These are phyloP conservation scores for Papilio glaucus DNA, from an alignment of 1,140 invertebrate genomes.

Conservation along the genomic window DNA sequence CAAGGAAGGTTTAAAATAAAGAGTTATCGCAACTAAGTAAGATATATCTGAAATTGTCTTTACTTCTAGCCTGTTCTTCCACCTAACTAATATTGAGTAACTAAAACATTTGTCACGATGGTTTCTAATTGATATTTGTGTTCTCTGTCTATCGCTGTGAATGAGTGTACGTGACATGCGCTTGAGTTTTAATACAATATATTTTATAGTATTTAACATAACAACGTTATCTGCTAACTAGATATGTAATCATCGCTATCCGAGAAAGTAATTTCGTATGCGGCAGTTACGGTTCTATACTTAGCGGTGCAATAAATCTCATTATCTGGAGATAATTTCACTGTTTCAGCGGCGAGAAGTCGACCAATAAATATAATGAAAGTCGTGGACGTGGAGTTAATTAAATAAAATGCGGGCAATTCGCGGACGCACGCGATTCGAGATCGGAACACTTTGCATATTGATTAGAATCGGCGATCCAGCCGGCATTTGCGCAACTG, in stretches of 20 bases:
- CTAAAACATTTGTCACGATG: no score
- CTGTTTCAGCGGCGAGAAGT: conserved; percentile 50
- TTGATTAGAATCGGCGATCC: conserved; percentile 60
- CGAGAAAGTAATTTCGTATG: conserved; percentile 30
- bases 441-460: conserved; percentile 57
- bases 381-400: conserved; percentile 55
- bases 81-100: no score
- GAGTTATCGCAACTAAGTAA: no score
- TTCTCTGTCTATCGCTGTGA: no score
- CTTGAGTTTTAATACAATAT: no score
- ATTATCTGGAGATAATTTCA: conserved; percentile 40
- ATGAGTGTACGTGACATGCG: no score
- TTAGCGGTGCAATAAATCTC: conserved; percentile 32
- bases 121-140: no score
- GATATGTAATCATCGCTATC: background rate
- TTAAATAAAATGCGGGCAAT: conserved; percentile 67
- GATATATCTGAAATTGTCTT: no score
- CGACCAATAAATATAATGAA: conserved; percentile 53
- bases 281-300: conserved; percentile 23
- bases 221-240: no score
- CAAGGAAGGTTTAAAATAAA: no score
- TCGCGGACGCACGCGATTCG: conserved; percentile 55
- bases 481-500: conserved; percentile 36
- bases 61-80: no score
- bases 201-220: no score